Evolutionary conservation across 1,140 invertebrate species (phyloP).

Genomic region (Vanessa tameamea): DNA sequence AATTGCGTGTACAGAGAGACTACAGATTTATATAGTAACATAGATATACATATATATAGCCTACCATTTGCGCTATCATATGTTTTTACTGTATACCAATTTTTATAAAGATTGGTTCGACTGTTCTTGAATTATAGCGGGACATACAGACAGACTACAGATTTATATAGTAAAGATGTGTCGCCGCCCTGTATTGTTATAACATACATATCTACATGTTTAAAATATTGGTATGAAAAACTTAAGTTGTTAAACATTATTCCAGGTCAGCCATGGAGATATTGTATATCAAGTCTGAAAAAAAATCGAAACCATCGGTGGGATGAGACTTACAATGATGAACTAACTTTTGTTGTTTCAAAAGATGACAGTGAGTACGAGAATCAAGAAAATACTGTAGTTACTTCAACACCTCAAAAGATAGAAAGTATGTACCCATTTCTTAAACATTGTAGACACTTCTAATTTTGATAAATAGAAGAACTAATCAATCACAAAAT

Average conservation of each 20-base stretch:
- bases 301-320: slow-evolving; percentile 40
- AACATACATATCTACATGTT: too few species aligned
- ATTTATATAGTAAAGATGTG: too few species aligned
- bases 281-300: slow-evolving; percentile 47
- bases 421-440: slow-evolving; percentile 17
- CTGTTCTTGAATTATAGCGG: too few species aligned
- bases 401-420: slow-evolving; percentile 67
- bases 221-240: too few species aligned
- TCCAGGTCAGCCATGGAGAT: slow-evolving; percentile 58
- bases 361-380: slow-evolving; percentile 31
- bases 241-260: not conserved
- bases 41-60: too few species aligned
- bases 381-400: slow-evolving; percentile 38
- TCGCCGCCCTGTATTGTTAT: too few species aligned
- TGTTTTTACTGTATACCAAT: too few species aligned
- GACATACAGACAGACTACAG: too few species aligned
- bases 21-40: too few species aligned
- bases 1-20: too few species aligned
- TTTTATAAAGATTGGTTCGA: too few species aligned
- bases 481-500: not conserved
- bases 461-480: not conserved
- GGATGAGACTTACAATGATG: slow-evolving; percentile 38
- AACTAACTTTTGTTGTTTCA: slow-evolving; percentile 36
- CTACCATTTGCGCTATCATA: too few species aligned
- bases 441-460: not conserved